phyloP scores from a whole-genome alignment of 1,140 invertebrate species.

The Nephila pilipes region DNA sequence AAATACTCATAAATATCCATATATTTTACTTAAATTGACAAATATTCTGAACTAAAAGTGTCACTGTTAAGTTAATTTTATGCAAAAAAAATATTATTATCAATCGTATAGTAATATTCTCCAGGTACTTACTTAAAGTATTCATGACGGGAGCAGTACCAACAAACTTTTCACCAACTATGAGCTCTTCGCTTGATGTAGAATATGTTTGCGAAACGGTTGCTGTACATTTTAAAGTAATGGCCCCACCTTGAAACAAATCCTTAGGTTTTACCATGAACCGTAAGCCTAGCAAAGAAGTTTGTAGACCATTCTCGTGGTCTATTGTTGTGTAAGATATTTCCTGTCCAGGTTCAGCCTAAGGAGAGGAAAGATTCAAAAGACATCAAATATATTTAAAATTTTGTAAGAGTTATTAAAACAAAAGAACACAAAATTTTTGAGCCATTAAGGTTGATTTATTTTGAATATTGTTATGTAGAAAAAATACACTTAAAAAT shows the following conservation, averaged over 20 bases:
- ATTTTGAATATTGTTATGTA: too few species aligned
- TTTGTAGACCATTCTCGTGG: slow-evolving; percentile 60
- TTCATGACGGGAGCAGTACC: slow-evolving; percentile 28
- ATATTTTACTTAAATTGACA: too few species aligned
- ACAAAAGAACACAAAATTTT: too few species aligned
- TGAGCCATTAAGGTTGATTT: too few species aligned
- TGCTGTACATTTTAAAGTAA: slow-evolving; percentile 55
- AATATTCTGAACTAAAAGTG: too few species aligned
- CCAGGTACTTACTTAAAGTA: slow-evolving; percentile 59
- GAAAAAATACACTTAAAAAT: too few species aligned
- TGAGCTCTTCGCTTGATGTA: slow-evolving; percentile 68
- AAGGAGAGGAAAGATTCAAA: background rate
- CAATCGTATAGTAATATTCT: too few species aligned
- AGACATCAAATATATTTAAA: background rate
- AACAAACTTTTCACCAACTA: slow-evolving; percentile 63
- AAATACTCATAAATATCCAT: too few species aligned
- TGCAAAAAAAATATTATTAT: too few species aligned
- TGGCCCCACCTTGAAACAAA: slow-evolving; percentile 53
- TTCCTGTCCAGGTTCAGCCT: slow-evolving; percentile 27
- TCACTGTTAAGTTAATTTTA: too few species aligned
- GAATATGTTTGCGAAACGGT: slow-evolving; percentile 71
- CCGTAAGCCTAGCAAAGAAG: slow-evolving; percentile 19
- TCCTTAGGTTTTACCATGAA: slow-evolving; percentile 68
- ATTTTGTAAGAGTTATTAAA: too few species aligned
- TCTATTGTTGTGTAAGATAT: slow-evolving; percentile 49